A percentile compares a stretch with the other conserved stretches of the same genome.
These are phyloP conservation scores for Stichodactyla helianthus DNA, from an alignment of 64 coral and sea anemone species.

Conservation along the genomic window DNA sequence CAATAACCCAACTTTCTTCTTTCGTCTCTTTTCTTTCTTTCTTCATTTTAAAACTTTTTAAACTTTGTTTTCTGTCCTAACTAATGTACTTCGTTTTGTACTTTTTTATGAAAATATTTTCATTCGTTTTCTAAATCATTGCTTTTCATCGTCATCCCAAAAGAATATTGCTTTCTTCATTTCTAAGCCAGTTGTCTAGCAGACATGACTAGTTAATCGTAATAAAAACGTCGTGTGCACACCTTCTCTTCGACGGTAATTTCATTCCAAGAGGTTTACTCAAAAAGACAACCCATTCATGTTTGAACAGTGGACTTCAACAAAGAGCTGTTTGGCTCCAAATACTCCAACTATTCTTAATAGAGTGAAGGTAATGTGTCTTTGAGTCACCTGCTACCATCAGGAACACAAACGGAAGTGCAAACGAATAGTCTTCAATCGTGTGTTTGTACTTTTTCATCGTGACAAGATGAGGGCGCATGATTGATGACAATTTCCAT, in stretches of 20 bases:
- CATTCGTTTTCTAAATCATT: too few species aligned
- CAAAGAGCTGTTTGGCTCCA: background rate
- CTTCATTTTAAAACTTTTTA: too few species aligned
- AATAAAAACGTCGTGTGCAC: background rate
- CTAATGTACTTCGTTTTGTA: too few species aligned
- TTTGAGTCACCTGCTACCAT: background rate
- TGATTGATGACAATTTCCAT: slow-evolving; percentile 14
- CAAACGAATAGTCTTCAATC: background rate
- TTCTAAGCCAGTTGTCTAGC: background rate
- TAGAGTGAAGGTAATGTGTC: background rate
- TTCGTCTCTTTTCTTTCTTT: too few species aligned
- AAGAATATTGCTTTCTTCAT: background rate
- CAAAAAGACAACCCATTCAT: background rate
- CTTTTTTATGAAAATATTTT: too few species aligned
- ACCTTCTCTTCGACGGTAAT: background rate
- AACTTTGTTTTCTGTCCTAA: too few species aligned
- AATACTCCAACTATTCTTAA: background rate
- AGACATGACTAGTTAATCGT: background rate
- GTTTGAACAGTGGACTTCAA: slow-evolving; percentile 6
- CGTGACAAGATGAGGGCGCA: background rate
- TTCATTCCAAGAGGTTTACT: background rate
- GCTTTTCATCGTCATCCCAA: background rate
- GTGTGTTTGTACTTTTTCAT: background rate
- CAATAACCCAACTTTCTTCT: too few species aligned
- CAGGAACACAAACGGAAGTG: background rate